Conservation (phyloP, 2,113 vertebrate genomes). For the Camelus dromedarius region DNA sequence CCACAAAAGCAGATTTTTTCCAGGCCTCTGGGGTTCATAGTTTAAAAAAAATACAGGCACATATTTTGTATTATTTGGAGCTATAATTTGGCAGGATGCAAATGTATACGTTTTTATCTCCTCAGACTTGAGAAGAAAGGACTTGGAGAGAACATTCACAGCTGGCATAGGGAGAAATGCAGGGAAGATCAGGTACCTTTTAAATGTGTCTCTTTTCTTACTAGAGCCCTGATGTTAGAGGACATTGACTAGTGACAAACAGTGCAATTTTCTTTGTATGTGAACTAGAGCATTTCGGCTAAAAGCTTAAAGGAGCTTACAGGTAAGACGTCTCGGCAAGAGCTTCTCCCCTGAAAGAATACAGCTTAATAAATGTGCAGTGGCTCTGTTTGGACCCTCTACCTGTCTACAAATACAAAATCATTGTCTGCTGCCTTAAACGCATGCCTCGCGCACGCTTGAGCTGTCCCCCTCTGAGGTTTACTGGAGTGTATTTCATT, state of each 20-base stretch:
- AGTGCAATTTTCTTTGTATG: conserved; percentile 77
- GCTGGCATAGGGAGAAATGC: neutral
- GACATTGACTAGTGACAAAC: conserved; percentile 77
- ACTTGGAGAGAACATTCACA: conserved; percentile 12
- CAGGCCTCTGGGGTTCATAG: neutral
- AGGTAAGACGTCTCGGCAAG: conserved; percentile 71
- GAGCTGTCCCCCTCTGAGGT: conserved; percentile 60
- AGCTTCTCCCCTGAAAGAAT: conserved; percentile 74
- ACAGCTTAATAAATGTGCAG: conserved; percentile 77
- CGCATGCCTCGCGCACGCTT: neutral
- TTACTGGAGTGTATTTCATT: conserved; percentile 80
- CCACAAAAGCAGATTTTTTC: conserved; percentile 34
- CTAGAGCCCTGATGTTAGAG: conserved; percentile 70
- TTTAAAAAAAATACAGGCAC: neutral
- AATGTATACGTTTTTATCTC: neutral
- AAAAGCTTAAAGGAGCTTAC: conserved; percentile 80
- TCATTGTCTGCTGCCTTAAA: conserved; percentile 60
- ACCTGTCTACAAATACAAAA: conserved; percentile 73
- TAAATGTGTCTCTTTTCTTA: conserved; percentile 63
- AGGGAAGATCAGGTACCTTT: conserved; percentile 60
- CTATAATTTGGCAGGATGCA: conserved; percentile 42
- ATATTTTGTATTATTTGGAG: conserved; percentile 53
- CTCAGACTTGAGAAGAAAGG: conserved; percentile 52
- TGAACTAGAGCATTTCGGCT: conserved; percentile 81
- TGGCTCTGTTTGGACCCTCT: conserved; percentile 68